Percentiles rank a stretch among this genome's conserved stretches.
Evolutionary conservation across 2,888 invertebrate genomes (phyloP).

Genomic region (Iselma pallidipennis): DNA sequence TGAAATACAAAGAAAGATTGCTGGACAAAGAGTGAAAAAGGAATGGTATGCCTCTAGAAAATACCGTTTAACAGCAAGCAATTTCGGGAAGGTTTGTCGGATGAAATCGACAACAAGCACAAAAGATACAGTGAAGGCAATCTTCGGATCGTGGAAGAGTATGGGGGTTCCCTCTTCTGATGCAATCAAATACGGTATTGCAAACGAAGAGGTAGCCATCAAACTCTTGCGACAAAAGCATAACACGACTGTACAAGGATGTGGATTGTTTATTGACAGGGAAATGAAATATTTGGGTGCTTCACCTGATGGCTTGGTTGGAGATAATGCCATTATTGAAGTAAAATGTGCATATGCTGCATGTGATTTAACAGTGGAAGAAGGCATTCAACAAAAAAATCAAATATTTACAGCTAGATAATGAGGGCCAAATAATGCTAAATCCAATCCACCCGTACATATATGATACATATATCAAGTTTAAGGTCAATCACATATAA

Average conservation of each 20-base stretch:
- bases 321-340: neutral
- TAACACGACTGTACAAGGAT: conserved; percentile 19
- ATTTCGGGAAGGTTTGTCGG: neutral
- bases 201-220: conserved; percentile 18
- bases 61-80: neutral
- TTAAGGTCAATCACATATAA: neutral
- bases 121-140: neutral
- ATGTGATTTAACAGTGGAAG: neutral
- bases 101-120: neutral
- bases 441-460: neutral
- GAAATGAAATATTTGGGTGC: conserved; percentile 29
- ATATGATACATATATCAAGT: conserved; percentile 7
- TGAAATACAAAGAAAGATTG: neutral
- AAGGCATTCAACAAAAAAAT: neutral
- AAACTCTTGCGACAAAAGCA: conserved; percentile 14
- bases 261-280: conserved; percentile 38
- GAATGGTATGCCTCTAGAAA: neutral
- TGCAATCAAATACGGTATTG: conserved; percentile 14
- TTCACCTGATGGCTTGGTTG: conserved; percentile 4
- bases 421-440: neutral
- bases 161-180: no score
- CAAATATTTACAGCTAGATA: neutral
- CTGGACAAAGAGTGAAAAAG: neutral
- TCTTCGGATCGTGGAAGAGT: neutral
- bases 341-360: neutral